Evolutionary conservation across 2,113 vertebrate species (phyloP).

Genomic region (Sylvia atricapilla): DNA sequence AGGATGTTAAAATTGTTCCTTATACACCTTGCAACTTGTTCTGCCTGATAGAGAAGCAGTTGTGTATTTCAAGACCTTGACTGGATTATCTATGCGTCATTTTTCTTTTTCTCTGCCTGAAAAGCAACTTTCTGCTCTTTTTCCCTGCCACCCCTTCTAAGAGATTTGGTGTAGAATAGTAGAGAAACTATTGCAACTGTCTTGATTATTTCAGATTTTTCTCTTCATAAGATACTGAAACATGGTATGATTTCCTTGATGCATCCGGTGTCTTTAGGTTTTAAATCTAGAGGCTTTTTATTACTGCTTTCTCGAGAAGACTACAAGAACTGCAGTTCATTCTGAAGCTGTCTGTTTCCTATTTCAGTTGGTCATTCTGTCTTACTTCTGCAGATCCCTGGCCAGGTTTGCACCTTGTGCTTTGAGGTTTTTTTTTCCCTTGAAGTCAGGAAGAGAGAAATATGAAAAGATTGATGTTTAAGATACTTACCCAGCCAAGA

Average conservation of each 20-base stretch:
- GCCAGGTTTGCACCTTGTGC: not conserved
- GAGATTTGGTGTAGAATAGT: not conserved
- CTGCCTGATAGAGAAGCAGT: not conserved
- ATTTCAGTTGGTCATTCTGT: not conserved
- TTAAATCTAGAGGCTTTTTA: not conserved
- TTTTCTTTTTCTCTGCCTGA: not conserved
- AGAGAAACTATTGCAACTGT: not conserved
- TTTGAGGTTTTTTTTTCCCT: not conserved
- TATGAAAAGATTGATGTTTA: not conserved
- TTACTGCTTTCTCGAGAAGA: not conserved
- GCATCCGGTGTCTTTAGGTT: not conserved
- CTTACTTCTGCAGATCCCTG: not conserved
- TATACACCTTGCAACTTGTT: not conserved
- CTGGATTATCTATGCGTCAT: not conserved
- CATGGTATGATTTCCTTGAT: not conserved
- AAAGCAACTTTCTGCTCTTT: not conserved
- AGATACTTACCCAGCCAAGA: not conserved
- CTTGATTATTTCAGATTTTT: not conserved
- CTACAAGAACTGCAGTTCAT: not conserved
- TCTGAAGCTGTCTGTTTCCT: not conserved
- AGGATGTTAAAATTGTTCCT: not conserved
- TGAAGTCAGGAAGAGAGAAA: not conserved
- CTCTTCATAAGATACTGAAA: not conserved
- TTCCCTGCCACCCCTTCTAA: rapidly evolving
- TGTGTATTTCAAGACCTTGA: not conserved